A percentile compares a stretch with the other conserved stretches of the same genome.
These are phyloP conservation scores for Neotoxoptera formosana DNA, from an alignment of 1,140 invertebrate species.

Conservation along the genomic window DNA sequence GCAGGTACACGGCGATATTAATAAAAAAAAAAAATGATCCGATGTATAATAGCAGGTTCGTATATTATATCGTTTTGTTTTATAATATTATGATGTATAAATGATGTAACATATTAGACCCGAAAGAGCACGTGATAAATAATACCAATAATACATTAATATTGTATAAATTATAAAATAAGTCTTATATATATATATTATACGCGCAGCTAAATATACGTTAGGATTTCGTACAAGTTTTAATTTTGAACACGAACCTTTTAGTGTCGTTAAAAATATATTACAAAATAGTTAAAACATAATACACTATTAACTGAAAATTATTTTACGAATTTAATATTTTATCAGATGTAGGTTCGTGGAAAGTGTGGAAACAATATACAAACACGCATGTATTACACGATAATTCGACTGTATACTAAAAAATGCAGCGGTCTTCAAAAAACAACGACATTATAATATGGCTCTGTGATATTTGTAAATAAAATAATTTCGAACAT, in stretches of 20 bases:
- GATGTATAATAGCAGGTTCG: neutral
- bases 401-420: neutral
- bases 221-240: neutral
- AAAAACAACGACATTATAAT: neutral
- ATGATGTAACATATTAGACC: neutral
- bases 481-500: neutral
- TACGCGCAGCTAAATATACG: neutral
- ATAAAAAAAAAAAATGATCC: neutral
- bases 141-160: too few species aligned
- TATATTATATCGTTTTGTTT: too few species aligned
- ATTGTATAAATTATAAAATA: neutral
- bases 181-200: neutral
- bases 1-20: neutral
- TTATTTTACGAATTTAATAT: neutral
- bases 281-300: neutral
- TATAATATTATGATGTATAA: too few species aligned
- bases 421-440: too few species aligned
- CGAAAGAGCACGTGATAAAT: neutral
- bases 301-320: neutral
- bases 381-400: neutral
- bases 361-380: neutral
- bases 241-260: neutral
- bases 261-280: neutral
- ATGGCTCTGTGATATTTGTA: neutral
- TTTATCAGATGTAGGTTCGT: neutral